Conservation (phyloP, 2,888 invertebrate species). For the Drosophila basisetae region DNA sequence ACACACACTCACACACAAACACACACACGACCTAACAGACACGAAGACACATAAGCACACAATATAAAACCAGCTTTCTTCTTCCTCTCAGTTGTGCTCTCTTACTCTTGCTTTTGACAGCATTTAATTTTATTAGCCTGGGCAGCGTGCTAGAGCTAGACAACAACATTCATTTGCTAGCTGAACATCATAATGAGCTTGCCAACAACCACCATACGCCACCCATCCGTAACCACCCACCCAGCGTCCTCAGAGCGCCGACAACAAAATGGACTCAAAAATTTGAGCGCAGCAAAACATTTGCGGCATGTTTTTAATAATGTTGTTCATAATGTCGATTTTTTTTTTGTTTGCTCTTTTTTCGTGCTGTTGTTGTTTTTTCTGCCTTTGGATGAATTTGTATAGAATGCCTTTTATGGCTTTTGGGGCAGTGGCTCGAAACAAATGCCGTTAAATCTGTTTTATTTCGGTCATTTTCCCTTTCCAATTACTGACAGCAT, state of each 20-base stretch:
- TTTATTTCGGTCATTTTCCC: slow-evolving; percentile 56
- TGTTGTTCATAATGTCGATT: slow-evolving; percentile 76
- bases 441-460: slow-evolving; percentile 58
- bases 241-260: slow-evolving; percentile 17
- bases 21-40: slow-evolving; percentile 20
- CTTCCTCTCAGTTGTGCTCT: slow-evolving; percentile 24
- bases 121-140: slow-evolving; percentile 76
- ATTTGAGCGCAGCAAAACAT: slow-evolving; percentile 76
- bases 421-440: slow-evolving; percentile 42
- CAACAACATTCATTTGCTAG: slow-evolving; percentile 58
- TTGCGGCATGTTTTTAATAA: slow-evolving; percentile 84
- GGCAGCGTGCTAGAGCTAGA: slow-evolving; percentile 31
- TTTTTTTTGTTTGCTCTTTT: slow-evolving; percentile 39
- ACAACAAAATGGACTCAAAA: slow-evolving; percentile 83
- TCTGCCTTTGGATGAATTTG: slow-evolving; percentile 43
- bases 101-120: slow-evolving; percentile 27
- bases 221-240: slow-evolving; percentile 18
- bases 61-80: slow-evolving; percentile 8
- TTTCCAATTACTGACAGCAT: slow-evolving; percentile 35
- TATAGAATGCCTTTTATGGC: slow-evolving; percentile 73
- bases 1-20: slow-evolving; percentile 19
- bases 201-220: slow-evolving; percentile 13
- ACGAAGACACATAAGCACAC: slow-evolving; percentile 16
- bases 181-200: slow-evolving; percentile 68
- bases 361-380: slow-evolving; percentile 22